Evolutionary conservation across 2,797 vertebrate genomes (phyloP).

Genomic region (Apogon hyalosoma): DNA sequence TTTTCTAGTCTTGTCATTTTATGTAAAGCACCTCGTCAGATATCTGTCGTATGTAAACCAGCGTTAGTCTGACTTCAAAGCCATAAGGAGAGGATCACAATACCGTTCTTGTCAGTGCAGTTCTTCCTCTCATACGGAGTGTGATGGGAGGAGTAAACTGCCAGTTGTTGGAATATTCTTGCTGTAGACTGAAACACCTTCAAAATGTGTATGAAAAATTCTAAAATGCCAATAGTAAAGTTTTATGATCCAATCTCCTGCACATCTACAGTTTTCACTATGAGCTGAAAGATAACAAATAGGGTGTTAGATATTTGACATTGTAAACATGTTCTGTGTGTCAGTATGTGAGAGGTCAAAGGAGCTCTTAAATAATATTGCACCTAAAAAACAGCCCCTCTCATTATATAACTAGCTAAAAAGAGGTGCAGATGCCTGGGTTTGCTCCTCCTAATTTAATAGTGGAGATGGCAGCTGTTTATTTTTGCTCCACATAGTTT

Average conservation of each 20-base stretch:
- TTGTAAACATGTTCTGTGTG: constrained; percentile 2
- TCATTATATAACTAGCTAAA: neutral
- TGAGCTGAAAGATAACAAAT: neutral
- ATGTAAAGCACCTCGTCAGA: neutral
- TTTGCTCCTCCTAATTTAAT: constrained; percentile 35
- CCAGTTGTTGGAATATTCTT: neutral
- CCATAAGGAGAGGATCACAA: neutral
- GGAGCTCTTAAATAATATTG: neutral
- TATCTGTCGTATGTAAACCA: neutral
- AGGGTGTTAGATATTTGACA: neutral
- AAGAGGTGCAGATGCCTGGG: constrained; percentile 12
- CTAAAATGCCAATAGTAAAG: neutral
- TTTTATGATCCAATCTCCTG: no score
- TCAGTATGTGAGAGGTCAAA: constrained; percentile 9
- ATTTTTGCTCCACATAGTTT: constrained; percentile 24
- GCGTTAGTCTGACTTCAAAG: constrained; percentile 9
- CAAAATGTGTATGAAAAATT: neutral
- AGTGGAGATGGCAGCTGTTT: constrained; percentile 44
- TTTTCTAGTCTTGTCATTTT: neutral
- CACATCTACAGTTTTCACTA: neutral
- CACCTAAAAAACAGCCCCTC: neutral
- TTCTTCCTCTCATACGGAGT: no score
- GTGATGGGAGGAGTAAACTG: neutral
- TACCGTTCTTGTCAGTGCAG: neutral
- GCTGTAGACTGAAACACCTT: neutral